phyloP scores from a whole-genome alignment of 2,113 vertebrate genomes.

The Toxostoma redivivum region DNA sequence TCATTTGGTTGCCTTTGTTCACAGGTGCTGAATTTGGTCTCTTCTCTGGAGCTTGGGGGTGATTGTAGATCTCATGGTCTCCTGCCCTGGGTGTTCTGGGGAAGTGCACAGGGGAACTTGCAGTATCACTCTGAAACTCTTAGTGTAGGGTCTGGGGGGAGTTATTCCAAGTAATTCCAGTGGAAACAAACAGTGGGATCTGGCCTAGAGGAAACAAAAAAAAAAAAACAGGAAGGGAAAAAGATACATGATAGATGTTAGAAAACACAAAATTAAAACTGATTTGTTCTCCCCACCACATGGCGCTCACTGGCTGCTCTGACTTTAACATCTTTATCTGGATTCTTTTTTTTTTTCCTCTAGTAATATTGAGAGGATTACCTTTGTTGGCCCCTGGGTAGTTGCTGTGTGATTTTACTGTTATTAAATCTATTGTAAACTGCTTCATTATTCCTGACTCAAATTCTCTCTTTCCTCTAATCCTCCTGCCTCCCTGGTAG shows the following conservation, averaged over 20 bases:
- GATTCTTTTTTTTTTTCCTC: conserved; percentile 74
- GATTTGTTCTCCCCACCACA: conserved; percentile 29
- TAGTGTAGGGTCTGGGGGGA: background rate
- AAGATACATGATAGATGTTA: background rate
- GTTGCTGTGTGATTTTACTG: conserved; percentile 98
- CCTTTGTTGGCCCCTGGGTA: conserved; percentile 89
- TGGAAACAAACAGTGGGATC: background rate
- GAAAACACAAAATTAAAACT: conserved; percentile 58
- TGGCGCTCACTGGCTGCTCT: conserved; percentile 40
- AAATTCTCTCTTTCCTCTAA: conserved; percentile 70
- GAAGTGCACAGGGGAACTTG: background rate
- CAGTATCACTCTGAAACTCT: background rate
- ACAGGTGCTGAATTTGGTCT: background rate
- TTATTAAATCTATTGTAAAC: conserved; percentile 98
- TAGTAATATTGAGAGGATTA: conserved; percentile 99
- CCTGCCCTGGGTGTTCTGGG: background rate
- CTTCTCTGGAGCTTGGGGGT: background rate
- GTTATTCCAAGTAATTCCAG: background rate
- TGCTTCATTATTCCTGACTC: conserved; percentile 88
- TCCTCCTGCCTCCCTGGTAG: conserved; percentile 71
- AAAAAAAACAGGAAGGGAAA: background rate
- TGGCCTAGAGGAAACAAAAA: background rate
- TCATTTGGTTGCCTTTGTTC: background rate
- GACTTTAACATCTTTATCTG: conserved; percentile 67
- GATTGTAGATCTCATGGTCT: background rate